Percentiles rank a stretch among this genome's conserved stretches.
Conservation (phyloP, 2,888 invertebrate genomes). For the Hydraecia micacea region DNA sequence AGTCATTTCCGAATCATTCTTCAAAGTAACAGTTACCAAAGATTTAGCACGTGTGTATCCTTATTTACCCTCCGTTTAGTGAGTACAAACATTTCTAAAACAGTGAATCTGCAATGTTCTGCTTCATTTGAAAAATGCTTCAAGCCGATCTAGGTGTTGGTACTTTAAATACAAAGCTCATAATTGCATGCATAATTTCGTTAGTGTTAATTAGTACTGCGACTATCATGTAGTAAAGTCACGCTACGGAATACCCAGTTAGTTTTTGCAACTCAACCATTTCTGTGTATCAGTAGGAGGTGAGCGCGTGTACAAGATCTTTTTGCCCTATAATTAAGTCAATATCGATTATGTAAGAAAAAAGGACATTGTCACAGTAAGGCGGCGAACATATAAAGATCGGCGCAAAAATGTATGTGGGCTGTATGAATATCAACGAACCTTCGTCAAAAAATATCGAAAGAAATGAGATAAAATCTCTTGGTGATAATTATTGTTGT, state of each 20-base stretch:
- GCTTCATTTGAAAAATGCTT: neutral
- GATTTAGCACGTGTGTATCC: slow-evolving; percentile 38
- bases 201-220: slow-evolving; percentile 34
- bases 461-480: slow-evolving; percentile 25
- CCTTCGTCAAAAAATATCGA: slow-evolving; percentile 19
- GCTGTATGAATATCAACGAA: slow-evolving; percentile 30
- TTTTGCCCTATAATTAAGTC: slow-evolving; percentile 68
- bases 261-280: slow-evolving; percentile 59
- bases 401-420: slow-evolving; percentile 48
- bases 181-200: slow-evolving; percentile 55
- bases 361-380: slow-evolving; percentile 45
- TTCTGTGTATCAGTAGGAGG: slow-evolving; percentile 59
- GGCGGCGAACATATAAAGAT: slow-evolving; percentile 46
- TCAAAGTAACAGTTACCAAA: slow-evolving; percentile 46
- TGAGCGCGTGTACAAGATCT: slow-evolving; percentile 56
- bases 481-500: slow-evolving; percentile 11
- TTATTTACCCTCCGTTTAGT: slow-evolving; percentile 45
- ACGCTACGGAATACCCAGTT: slow-evolving; percentile 63
- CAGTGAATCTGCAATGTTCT: slow-evolving; percentile 25
- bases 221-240: slow-evolving; percentile 45
- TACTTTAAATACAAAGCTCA: slow-evolving; percentile 18
- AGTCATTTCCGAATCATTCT: slow-evolving; percentile 38
- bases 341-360: slow-evolving; percentile 63
- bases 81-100: slow-evolving; percentile 39
- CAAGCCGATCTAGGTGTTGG: neutral